phyloP scores from a whole-genome alignment of 1,140 invertebrate genomes.

The Hetaerina americana region DNA sequence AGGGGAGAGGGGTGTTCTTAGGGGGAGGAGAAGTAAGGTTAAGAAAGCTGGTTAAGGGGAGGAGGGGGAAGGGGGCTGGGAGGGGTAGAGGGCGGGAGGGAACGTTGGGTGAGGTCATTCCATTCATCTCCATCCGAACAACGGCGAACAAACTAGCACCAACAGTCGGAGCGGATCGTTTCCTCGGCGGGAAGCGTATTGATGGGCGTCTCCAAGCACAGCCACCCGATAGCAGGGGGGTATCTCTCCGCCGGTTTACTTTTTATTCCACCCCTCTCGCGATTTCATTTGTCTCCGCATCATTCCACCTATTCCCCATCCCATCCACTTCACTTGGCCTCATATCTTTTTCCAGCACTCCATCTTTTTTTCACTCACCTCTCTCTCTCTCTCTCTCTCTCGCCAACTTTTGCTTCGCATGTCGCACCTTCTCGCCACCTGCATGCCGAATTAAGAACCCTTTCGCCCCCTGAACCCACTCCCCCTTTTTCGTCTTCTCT shows the following conservation, averaged over 20 bases:
- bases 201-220: not conserved
- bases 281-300: too few relatives aligned
- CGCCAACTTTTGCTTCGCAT: not conserved
- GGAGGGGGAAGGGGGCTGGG: not conserved
- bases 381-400: slow-evolving; percentile 3
- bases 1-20: too few relatives aligned
- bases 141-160: not conserved
- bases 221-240: slow-evolving; percentile 13
- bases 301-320: too few relatives aligned
- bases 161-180: not conserved
- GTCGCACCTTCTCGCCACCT: slow-evolving; percentile 2
- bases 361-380: slow-evolving; percentile 13
- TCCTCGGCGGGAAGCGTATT: slow-evolving; percentile 3
- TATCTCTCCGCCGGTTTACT: slow-evolving; percentile 13
- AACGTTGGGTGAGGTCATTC: not conserved
- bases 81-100: not conserved
- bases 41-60: not conserved
- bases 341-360: too few relatives aligned
- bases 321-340: too few relatives aligned
- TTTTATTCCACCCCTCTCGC: too few relatives aligned
- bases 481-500: too few relatives aligned
- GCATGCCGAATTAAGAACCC: too few relatives aligned
- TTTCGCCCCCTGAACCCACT: too few relatives aligned
- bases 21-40: not conserved
- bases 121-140: not conserved